phyloP scores from a whole-genome alignment of 2,113 vertebrate genomes.

The Puntigrus tetrazona region DNA sequence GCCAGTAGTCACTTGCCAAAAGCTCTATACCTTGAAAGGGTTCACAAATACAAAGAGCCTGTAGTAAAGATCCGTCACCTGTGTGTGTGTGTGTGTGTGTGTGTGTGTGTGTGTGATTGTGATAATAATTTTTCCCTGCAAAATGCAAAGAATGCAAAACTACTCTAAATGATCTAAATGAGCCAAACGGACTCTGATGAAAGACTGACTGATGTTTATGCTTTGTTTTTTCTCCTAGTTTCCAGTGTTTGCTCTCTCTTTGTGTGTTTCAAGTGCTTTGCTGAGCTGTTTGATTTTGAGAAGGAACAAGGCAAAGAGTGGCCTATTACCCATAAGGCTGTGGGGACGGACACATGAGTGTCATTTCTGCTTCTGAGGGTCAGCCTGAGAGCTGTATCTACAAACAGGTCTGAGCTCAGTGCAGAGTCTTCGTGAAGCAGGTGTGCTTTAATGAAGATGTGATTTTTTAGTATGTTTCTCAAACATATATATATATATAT shows the following conservation, averaged over 20 bases:
- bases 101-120: conserved; percentile 9
- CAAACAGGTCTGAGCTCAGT: background rate
- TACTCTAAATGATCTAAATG: background rate
- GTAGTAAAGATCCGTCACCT: conserved; percentile 71
- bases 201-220: background rate
- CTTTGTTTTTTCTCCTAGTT: background rate
- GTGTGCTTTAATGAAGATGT: background rate
- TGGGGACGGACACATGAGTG: background rate
- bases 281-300: background rate
- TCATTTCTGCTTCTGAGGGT: background rate
- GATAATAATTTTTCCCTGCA: conserved; percentile 14
- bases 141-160: conserved; percentile 51
- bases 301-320: background rate
- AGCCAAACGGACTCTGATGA: background rate
- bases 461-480: background rate
- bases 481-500: too few relatives aligned
- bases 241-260: background rate
- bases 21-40: conserved; percentile 70
- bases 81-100: conserved; percentile 57
- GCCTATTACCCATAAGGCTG: conserved; percentile 18
- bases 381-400: background rate
- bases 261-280: background rate
- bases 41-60: conserved; percentile 69
- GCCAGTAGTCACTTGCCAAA: conserved; percentile 73
- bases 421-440: background rate